Base-by-base conservation (phyloP, 2,888 invertebrate species). In the Sialis fuliginosa region DNA sequence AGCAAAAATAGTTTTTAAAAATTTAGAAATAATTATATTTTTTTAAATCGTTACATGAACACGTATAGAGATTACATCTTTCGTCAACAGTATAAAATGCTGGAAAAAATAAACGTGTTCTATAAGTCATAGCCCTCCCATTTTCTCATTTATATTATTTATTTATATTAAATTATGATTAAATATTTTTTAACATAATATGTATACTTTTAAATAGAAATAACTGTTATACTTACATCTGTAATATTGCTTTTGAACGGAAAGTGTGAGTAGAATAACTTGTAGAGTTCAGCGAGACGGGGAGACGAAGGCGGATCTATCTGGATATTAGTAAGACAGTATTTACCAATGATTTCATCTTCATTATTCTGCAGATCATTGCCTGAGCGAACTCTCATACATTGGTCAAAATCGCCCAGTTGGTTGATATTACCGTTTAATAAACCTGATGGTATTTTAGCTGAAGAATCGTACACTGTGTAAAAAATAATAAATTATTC, bases 321-420 rank as follows among this genome's bases (percentile, higher is more conserved):
- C 57, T 78, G 74, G 35, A 80, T 61, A 51, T 74, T 73, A 7
- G 77, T 71, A 52, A 81, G 62, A 54, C 81, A 81, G 55, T 81
- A 81, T 60, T 78, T 70, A 4, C 79, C 79, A 40, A 59, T 62
- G 43, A 75, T 64, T 10, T 60, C 60, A 5, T 60, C 56, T 39
- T 58, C 58, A 49, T 60, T 62, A 33, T 57, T 9, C n/a, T 37
- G 4, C 6, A 37, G 6, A 22, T 22, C 22, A 8, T 10, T 37
- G 10, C 6, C 51, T 2, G 52, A 56, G 7, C 52, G 48, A 2
- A 60, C 56, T n/a, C 54, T 46, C 12, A 63, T 50, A 47, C 66
- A 66, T 50, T 61, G 53, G 49, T 66, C 66, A 48, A 64, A 66
- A 52, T 66, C 64, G 6, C 66, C 66, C 7, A 63, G 54, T 53